Base-by-base conservation (phyloP, 2,113 vertebrate species). In the Cairina moschata region DNA sequence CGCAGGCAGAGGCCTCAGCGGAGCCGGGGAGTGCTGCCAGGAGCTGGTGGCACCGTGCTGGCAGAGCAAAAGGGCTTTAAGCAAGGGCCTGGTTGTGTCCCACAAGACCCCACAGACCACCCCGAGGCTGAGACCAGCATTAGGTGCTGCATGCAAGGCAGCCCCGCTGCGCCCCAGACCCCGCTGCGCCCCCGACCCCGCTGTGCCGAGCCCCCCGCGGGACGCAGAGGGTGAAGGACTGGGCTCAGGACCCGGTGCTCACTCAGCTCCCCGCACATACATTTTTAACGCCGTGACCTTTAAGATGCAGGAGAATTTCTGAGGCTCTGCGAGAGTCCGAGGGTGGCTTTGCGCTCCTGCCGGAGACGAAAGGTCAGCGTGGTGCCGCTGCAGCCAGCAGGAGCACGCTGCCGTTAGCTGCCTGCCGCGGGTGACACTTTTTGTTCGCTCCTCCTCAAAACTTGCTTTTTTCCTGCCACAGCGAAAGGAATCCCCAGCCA, bases 61-160 rank as follows among this genome's bases (percentile, higher is more conserved):
- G 54, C 38, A 62, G 13, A 74, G 74, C 50, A 31, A 14, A 18
- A 83, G 59, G 32, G 54, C 20, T 26, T 20, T 4, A 2, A 54
- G 17, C 0, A 28, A 22, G n/a, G 63, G 32, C 8, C 1, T 3
- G 69, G 71, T 58, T 23, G 31, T 1, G 0, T 42, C 52, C 7
- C 0, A 17, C 44, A 23, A 38, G 82, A 11, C 9, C 56, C 74
- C 7, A 11, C 18, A 34, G 32, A 29, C 18, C 54, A 16, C 32
- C 6, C 0, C 22, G 22, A 36, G 50, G 32, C 46, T 55, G 31
- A 34, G 18, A 34, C 42, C 80, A 21, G 72, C 65, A 26, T 5
- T 66, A 58, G 54, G 34, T 36, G 13, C 55, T 29, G 18, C 36
- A 2, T 0, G 7, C 17, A 7, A 22, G 34, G 46, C 46, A 48